Base-by-base conservation (phyloP, 2,888 invertebrate species). In the Euclidia mi region DNA sequence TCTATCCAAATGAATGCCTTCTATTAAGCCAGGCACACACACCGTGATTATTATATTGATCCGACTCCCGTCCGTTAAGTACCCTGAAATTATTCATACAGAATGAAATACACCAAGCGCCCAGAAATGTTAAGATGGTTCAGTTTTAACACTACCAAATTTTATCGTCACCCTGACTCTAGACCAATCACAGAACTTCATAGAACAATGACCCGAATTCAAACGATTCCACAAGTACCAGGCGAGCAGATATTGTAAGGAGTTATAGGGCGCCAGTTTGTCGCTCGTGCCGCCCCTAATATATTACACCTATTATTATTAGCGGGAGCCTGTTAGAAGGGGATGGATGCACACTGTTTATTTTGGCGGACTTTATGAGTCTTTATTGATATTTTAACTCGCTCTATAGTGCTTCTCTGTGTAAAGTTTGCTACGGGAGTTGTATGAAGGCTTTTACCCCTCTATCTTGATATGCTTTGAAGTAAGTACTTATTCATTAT, bases 161-260 rank as follows among this genome's bases (percentile, higher is more conserved):
- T 3, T 28, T 11, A 28, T 10, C 1, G 29, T 31, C 4, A 17
- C 1, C 18, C 10, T 2, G 9, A 17, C n/a, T 25, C 20, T 25
- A 25, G 20, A 4, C 20, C 18, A 11, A 32, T 44, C 17, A 32
- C 18, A 9, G 28, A 17, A 14, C 15, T 6, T 15, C 25, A n/a
- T 17, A 42, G n/a, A 17, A 43, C 32, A 44, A 48, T 38, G 32
- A 25, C 44, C 31, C 32, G 29, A 50, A 56, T 50, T 15, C 45
- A 32, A 35, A 41, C 20, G 12, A 47, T 45, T 50, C 31, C 45
- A 6, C 17, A 25, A 56, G 49, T 56, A 56, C 56, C 15, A 56
- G 56, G 56, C 49, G 12, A 12, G 10, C 18, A 45, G 28, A 35
- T 4, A n/a, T 0, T n/a, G 0, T 3, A 12, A 32, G 12, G 35